Conservation (phyloP, 2,113 vertebrate genomes). For the Illadopsis cleaveri region DNA sequence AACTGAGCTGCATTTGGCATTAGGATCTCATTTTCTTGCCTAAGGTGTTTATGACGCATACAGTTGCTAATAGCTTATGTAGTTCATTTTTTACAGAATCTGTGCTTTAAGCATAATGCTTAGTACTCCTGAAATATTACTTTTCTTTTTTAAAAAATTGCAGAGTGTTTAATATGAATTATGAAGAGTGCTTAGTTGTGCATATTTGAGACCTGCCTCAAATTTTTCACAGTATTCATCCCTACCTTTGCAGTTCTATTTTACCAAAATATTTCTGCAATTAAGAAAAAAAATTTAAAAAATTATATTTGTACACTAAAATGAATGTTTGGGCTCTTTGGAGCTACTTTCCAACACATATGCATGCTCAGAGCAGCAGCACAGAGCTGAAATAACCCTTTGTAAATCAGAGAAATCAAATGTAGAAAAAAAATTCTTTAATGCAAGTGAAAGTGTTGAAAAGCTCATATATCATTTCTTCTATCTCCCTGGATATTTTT, state of each 20-base stretch:
- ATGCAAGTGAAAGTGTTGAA: background rate
- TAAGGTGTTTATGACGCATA: slow-evolving; percentile 77
- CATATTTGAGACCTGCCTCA: slow-evolving; percentile 29
- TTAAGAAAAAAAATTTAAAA: slow-evolving; percentile 39
- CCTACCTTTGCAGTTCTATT: slow-evolving; percentile 19
- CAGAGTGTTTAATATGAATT: slow-evolving; percentile 50
- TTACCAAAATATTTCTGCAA: slow-evolving; percentile 51
- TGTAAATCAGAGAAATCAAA: background rate
- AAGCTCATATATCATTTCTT: background rate
- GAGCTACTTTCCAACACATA: background rate
- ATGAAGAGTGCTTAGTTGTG: slow-evolving; percentile 40
- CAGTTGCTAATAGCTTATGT: slow-evolving; percentile 73
- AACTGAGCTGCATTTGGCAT: slow-evolving; percentile 66
- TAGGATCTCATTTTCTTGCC: slow-evolving; percentile 73
- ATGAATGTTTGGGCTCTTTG: background rate
- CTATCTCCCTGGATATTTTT: background rate
- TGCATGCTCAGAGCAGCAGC: background rate
- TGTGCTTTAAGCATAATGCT: slow-evolving; percentile 78
- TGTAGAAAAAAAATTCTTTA: background rate
- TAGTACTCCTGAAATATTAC: slow-evolving; percentile 67
- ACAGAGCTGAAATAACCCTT: background rate
- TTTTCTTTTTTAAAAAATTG: slow-evolving; percentile 67
- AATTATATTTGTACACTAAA: background rate
- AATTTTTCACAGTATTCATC: slow-evolving; percentile 7
- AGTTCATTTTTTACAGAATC: slow-evolving; percentile 78